A percentile compares a stretch with the other conserved stretches of the same genome.
phyloP scores from a whole-genome alignment of 2,888 invertebrate species.

The Hemaris fuciformis region DNA sequence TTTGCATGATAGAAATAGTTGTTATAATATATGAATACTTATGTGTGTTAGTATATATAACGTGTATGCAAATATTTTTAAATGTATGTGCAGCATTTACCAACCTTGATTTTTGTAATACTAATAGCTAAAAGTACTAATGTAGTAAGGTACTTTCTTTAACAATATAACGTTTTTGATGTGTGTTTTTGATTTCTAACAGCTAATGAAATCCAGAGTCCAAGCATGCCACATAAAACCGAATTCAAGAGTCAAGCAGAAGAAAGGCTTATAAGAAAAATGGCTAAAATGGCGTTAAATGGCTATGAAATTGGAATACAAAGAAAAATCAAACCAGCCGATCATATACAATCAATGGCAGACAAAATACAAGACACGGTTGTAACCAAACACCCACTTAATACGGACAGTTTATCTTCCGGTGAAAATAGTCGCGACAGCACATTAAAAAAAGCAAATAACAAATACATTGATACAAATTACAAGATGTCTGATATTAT shows the following conservation, averaged over 20 bases:
- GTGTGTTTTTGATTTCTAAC: constrained; percentile 66
- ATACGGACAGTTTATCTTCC: constrained; percentile 57
- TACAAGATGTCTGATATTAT: constrained; percentile 41
- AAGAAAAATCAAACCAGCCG: constrained; percentile 77
- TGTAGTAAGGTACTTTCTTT: constrained; percentile 10
- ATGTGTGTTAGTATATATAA: background rate
- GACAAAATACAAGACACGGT: constrained; percentile 79
- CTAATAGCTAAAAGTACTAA: constrained; percentile 25
- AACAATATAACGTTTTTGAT: constrained; percentile 43
- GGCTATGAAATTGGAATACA: constrained; percentile 79
- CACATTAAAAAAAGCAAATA: constrained; percentile 42
- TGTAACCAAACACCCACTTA: constrained; percentile 75
- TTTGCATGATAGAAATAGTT: constrained; percentile 14
- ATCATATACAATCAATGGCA: constrained; percentile 78
- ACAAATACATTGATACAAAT: constrained; percentile 25
- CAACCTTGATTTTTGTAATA: constrained; percentile 10
- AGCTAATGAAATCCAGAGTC: constrained; percentile 64
- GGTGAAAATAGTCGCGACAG: constrained; percentile 60
- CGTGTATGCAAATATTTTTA: background rate
- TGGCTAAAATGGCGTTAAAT: constrained; percentile 79
- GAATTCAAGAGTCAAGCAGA: constrained; percentile 77
- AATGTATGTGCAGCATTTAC: background rate
- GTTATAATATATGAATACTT: background rate
- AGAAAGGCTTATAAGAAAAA: constrained; percentile 74
- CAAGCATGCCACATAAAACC: constrained; percentile 53